Evolutionary conservation across 2,113 vertebrate species (phyloP).

Genomic region (Speoplatyrhinus poulsoni): DNA sequence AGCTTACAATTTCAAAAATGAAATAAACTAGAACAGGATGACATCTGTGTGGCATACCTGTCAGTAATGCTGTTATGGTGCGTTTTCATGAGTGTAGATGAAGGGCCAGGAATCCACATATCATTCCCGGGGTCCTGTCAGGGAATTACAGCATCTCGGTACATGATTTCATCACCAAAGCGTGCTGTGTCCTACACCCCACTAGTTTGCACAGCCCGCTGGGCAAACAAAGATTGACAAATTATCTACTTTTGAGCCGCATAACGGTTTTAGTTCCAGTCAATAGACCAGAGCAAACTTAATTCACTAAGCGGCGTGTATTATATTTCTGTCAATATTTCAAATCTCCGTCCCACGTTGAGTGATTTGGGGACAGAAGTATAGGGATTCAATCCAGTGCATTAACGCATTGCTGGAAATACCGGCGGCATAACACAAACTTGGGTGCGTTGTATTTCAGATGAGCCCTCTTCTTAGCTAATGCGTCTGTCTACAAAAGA

Average conservation of each 20-base stretch:
- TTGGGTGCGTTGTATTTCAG: constrained; percentile 7
- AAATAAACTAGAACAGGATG: no score
- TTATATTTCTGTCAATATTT: constrained; percentile 3
- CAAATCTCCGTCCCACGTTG: background rate
- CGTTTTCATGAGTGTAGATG: constrained; percentile 53
- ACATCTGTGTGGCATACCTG: background rate
- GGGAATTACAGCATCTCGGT: constrained; percentile 56
- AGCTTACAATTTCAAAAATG: no score
- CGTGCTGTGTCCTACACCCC: constrained; percentile 29
- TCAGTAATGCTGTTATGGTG: constrained; percentile 47
- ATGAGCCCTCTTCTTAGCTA: constrained; percentile 30
- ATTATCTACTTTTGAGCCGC: constrained; percentile 4
- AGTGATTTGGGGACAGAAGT: background rate
- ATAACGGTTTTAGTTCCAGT: constrained; percentile 23
- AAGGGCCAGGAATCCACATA: constrained; percentile 23
- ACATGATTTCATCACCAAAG: constrained; percentile 66
- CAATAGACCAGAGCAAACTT: background rate
- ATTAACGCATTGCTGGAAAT: background rate
- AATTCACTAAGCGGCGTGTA: background rate
- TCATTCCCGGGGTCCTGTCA: constrained; percentile 14
- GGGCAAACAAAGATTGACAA: constrained; percentile 32
- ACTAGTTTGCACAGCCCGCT: constrained; percentile 6
- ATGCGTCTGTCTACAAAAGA: constrained; percentile 39
- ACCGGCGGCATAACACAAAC: background rate
- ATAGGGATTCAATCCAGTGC: background rate